Evolutionary conservation across 2,797 vertebrate species (phyloP), one percentile per base, ranked within the genome.

Genomic region (Leuciscus waleckii): DNA sequence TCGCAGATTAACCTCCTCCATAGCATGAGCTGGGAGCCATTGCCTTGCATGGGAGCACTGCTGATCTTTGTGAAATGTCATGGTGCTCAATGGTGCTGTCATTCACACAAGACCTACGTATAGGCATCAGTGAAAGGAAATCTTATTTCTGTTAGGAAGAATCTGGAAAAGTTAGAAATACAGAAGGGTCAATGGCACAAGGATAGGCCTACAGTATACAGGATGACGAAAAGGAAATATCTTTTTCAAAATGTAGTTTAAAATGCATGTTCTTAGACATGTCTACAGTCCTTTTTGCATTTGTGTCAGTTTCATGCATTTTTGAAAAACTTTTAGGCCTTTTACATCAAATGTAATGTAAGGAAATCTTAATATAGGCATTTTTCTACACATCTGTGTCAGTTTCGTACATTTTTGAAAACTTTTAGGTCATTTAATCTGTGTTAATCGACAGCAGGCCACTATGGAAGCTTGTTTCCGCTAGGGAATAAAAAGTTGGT

Each of bases 1-100:
- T 88, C 85, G 88, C 90, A 89, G 88, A 89, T 86, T 92, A 91
- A 89, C 92, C 90, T 91, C 91, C 85, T 91, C 88, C 93, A 91
- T 92, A 93, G 94, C 95, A 95, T 95, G 95, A 93, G 93, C 91
- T 90, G 87, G 91, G 89, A 92, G 90, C 90, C 92, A 94, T 95
- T 93, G 91, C 90, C 94, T 93, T 94, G 94, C 94, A 95, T 95
- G 94, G 93, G 92, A 89, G 92, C 92, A 92, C 92, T 89, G 90
- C 91, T 91, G 85, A 76, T 80, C 65, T 43, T 49, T 84, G 58
- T 54, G 43, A 87, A 86, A 85, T 63, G 71, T 82, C 83, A 82
- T 83, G 65, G 86, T 89, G 87, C 87, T 87, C 85, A 56, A 88
- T 88, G 58, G 43, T 81, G 70, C 87, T 82, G 63, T 88, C 86